phyloP scores from a whole-genome alignment of 2,888 invertebrate species.

The Thera obeliscata region DNA sequence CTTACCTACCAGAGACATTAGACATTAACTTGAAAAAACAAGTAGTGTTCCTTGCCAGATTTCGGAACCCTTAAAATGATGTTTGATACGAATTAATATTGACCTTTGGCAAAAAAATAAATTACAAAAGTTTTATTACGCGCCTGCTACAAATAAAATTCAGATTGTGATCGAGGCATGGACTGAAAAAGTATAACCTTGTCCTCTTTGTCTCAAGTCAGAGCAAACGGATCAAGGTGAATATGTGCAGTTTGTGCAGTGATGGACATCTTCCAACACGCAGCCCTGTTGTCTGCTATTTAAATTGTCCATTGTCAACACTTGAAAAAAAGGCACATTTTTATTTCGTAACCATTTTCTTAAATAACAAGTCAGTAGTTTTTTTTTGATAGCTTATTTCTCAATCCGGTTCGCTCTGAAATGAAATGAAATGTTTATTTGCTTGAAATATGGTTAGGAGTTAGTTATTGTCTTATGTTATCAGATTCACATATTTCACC shows the following conservation, averaged over 20 bases:
- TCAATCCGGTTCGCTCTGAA: too few species aligned
- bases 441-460: too few species aligned
- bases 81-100: conserved; percentile 1
- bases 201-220: conserved; percentile 66
- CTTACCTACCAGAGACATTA: not conserved
- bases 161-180: conserved; percentile 62
- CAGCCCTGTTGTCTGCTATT: conserved; percentile 41
- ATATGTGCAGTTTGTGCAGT: conserved; percentile 50
- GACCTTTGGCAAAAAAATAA: conserved; percentile 21
- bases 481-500: too few species aligned
- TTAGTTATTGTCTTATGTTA: too few species aligned
- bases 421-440: too few species aligned
- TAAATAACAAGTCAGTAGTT: too few species aligned
- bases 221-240: conserved; percentile 70
- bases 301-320: conserved; percentile 32
- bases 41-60: not conserved
- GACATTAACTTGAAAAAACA: not conserved
- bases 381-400: too few species aligned
- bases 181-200: conserved; percentile 72
- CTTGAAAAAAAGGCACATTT: conserved; percentile 9
- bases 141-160: conserved; percentile 55
- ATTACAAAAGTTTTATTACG: conserved; percentile 55
- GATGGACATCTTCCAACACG: conserved; percentile 53
- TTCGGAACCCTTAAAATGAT: too few species aligned
- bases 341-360: too few species aligned